A percentile compares a stretch with the other conserved stretches of the same genome.
These are phyloP conservation scores for Eueides isabella DNA, from an alignment of 1,140 invertebrate genomes.

Conservation along the genomic window DNA sequence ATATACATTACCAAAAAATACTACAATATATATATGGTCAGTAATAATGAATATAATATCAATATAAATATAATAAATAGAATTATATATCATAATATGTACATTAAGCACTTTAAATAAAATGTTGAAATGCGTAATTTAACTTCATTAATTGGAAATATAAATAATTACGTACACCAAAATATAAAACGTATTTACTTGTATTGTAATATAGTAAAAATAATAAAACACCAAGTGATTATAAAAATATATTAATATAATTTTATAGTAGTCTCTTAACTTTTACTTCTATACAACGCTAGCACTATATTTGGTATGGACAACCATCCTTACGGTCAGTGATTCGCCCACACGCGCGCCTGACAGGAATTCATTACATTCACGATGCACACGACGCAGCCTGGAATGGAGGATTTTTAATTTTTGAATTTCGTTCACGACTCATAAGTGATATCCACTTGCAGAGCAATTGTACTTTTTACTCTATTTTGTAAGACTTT, in stretches of 20 bases:
- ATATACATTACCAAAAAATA: background rate
- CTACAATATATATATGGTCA: background rate
- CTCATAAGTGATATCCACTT: slow-evolving; percentile 48
- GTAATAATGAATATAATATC: background rate
- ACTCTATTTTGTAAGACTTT: slow-evolving; percentile 29
- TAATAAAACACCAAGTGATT: too few relatives aligned
- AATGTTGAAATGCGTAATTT: too few relatives aligned
- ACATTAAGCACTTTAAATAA: background rate
- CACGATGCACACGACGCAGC: slow-evolving; percentile 59
- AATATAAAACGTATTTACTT: too few relatives aligned
- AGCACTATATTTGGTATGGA: slow-evolving; percentile 6
- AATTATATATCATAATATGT: too few relatives aligned
- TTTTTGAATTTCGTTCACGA: slow-evolving; percentile 59
- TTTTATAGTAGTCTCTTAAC: background rate
- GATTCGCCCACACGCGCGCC: slow-evolving; percentile 74
- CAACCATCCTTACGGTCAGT: slow-evolving; percentile 45
- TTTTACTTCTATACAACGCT: background rate
- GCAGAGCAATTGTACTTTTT: slow-evolving; percentile 41
- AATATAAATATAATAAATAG: background rate
- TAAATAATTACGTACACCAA: too few relatives aligned
- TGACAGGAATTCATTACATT: slow-evolving; percentile 79
- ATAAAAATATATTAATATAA: too few relatives aligned
- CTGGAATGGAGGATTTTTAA: slow-evolving; percentile 55
- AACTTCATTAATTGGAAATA: too few relatives aligned
- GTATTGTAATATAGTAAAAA: too few relatives aligned